phyloP scores from a whole-genome alignment of 1,140 invertebrate species.

The Neodiprion virginianus region DNA sequence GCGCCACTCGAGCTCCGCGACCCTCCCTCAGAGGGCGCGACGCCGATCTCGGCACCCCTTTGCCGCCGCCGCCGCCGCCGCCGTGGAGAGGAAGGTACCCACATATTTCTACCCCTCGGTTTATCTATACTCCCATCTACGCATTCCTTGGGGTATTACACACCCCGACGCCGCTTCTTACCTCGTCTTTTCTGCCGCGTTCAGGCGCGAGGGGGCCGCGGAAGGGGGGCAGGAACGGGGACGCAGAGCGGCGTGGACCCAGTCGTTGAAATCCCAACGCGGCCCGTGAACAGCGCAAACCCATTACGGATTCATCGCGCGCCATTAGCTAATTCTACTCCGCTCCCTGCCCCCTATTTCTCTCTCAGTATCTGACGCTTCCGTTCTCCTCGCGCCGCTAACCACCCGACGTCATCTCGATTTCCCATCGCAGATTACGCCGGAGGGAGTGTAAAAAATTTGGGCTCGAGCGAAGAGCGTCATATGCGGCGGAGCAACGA shows the following conservation, averaged over 20 bases:
- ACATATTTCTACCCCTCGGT: not conserved
- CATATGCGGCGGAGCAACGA: too few species aligned
- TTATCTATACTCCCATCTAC: conserved; percentile 59
- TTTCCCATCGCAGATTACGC: too few species aligned
- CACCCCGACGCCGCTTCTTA: conserved; percentile 27
- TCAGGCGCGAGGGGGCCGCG: too few species aligned
- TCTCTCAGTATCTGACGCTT: too few species aligned
- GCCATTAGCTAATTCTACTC: conserved; percentile 60
- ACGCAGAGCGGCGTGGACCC: not conserved
- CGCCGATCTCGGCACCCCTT: not conserved
- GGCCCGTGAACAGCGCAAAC: conserved; percentile 57
- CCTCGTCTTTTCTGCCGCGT: not conserved
- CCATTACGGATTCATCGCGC: conserved; percentile 63
- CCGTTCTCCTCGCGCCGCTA: too few species aligned
- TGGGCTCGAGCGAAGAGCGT: too few species aligned
- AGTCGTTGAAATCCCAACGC: conserved; percentile 54
- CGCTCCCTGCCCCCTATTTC: too few species aligned
- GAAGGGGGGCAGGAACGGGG: too few species aligned
- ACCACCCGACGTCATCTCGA: too few species aligned
- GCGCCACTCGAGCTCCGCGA: not conserved
- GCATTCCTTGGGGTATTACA: conserved; percentile 62
- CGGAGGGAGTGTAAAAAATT: too few species aligned
- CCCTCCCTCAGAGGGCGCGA: not conserved
- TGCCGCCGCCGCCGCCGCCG: not conserved
- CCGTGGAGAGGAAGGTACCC: not conserved